Evolutionary conservation across 2,797 vertebrate species (phyloP).

Genomic region (Melanotaenia pygmaea): DNA sequence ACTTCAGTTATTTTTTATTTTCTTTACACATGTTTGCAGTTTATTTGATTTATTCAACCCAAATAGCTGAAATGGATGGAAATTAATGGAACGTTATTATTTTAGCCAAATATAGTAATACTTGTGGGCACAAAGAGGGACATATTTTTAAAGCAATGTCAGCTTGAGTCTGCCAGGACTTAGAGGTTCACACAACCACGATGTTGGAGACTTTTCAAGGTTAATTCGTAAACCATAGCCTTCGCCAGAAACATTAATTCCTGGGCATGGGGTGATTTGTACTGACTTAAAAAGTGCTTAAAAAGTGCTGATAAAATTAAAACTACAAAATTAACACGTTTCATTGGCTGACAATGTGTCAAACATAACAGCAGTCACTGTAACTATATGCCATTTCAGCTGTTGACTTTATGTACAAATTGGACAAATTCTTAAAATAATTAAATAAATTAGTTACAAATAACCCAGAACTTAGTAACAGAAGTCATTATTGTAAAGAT

Average conservation of each 20-base stretch:
- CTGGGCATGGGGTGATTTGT: constrained; percentile 23
- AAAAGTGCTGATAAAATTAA: constrained; percentile 28
- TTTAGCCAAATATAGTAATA: constrained; percentile 50
- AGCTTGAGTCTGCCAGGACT: constrained; percentile 27
- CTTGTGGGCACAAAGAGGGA: constrained; percentile 4
- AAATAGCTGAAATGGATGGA: constrained; percentile 22
- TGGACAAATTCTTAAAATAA: neutral
- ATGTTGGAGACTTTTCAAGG: constrained; percentile 43
- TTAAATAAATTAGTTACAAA: constrained; percentile 6
- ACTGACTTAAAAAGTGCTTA: neutral
- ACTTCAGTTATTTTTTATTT: neutral
- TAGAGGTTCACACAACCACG: constrained; percentile 16
- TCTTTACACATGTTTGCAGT: constrained; percentile 2
- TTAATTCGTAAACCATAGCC: constrained; percentile 39
- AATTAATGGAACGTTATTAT: constrained; percentile 22
- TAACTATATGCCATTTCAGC: constrained; percentile 8
- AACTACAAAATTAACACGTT: constrained; percentile 14
- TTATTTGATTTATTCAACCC: neutral
- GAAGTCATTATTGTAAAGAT: constrained; percentile 5
- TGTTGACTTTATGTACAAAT: constrained; percentile 15
- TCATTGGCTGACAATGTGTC: constrained; percentile 9
- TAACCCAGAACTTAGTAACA: neutral
- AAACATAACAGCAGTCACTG: neutral
- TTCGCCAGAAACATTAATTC: constrained; percentile 4
- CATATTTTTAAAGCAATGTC: constrained; percentile 38